Conservation (phyloP, 1,140 invertebrate genomes). For the Philotrypesis tridentata region DNA sequence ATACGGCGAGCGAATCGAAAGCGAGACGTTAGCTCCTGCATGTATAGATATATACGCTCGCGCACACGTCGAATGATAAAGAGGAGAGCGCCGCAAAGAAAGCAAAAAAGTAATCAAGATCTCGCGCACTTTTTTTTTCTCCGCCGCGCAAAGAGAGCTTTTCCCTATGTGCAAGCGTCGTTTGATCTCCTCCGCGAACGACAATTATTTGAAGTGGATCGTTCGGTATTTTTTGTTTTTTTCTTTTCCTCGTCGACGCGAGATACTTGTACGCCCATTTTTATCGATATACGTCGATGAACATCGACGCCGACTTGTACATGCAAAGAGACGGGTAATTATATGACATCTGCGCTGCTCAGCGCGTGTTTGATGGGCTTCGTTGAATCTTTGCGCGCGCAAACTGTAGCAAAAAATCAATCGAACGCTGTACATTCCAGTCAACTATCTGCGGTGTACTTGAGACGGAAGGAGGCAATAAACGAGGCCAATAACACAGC, state of each 20-base stretch:
- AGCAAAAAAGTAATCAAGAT: not conserved
- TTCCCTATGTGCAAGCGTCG: not conserved
- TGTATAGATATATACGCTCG: too few species aligned
- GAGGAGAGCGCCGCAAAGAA: not conserved
- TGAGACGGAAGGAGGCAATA: too few species aligned
- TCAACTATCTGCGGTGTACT: too few species aligned
- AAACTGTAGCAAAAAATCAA: too few species aligned
- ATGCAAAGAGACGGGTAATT: too few species aligned
- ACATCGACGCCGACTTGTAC: too few species aligned
- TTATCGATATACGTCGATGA: not conserved
- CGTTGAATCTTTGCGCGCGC: too few species aligned
- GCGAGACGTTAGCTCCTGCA: too few species aligned
- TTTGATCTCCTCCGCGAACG: not conserved
- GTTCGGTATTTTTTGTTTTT: too few species aligned
- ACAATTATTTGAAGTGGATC: not conserved
- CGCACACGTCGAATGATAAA: not conserved
- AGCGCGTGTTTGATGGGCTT: too few species aligned
- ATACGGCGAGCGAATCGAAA: not conserved
- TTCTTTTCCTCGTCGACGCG: not conserved
- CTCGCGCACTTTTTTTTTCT: not conserved
- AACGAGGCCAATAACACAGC: not conserved
- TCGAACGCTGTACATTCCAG: too few species aligned
- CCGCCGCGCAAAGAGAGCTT: not conserved
- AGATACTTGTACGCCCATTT: not conserved
- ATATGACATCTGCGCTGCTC: too few species aligned